Evolutionary conservation across 2,113 vertebrate species (phyloP), one percentile per base, ranked within the genome.

Genomic region (Girardinichthys multiradiatus): DNA sequence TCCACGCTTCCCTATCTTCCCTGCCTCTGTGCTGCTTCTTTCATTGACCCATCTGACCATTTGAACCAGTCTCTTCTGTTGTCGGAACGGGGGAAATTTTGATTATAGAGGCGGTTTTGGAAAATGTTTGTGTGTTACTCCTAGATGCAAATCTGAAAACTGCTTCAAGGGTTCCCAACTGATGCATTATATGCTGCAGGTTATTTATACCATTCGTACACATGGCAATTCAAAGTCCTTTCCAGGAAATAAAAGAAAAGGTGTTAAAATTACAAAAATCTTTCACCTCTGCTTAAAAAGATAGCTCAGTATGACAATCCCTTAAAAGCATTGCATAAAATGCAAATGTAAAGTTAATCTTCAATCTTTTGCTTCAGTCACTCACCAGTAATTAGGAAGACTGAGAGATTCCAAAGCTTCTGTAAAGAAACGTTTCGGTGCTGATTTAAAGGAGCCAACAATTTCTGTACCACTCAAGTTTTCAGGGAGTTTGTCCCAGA

Each of bases 31-130:
- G 1, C 76, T 79, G 31, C 61, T 76, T 51, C 57, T 64, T 58
- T 59, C 76, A 57, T 72, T 26, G 64, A 85, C 88, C 57, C 0
- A 81, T 85, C 78, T 57, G 66, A 72, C 92, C 77, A 72, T 91
- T 82, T 12, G 15, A 81, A 90, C 91, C 48, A 33, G 91, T 91
- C 86, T 86, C 35, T 57, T 31, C 5, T 54, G 70, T 21, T 80
- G 69, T 77, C 39, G 48, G 42, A 66, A 37, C 3, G 26, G 62
- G 33, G 33, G 72, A 31, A 62, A 26, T 10, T 72, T 72, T 37
- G 13, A 33, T 35, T 57, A n/a, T 51, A 19, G 11, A 62, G 9
- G 26, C 63, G 62, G 26, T 58, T 57, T 61, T 19, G 42, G 7
- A 28, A 54, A 73, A 72, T 37, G 28, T 11, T 1, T 15, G 21